phyloP scores from a whole-genome alignment of 2,113 vertebrate species.

The Alethe diademata region DNA sequence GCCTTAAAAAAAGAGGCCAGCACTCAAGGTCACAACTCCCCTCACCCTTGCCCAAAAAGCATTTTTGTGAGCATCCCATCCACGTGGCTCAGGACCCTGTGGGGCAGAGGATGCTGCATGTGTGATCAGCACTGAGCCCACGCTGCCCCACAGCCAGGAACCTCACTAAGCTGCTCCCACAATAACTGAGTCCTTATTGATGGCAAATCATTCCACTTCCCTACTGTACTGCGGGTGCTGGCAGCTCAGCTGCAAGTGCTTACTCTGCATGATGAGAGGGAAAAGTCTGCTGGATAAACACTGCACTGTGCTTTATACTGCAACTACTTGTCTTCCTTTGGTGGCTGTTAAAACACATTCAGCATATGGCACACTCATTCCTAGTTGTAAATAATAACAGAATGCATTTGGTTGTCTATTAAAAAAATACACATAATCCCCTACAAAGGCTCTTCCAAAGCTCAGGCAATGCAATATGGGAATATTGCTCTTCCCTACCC shows the following conservation, averaged over 20 bases:
- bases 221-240: neutral
- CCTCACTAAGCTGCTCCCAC: neutral
- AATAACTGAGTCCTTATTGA: constrained; percentile 24
- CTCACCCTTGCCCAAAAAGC: neutral
- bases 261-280: neutral
- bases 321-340: constrained; percentile 10
- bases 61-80: neutral
- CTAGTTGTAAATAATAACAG: constrained; percentile 46
- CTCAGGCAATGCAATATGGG: neutral
- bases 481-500: neutral
- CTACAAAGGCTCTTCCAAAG: neutral
- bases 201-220: constrained; percentile 8
- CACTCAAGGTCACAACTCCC: neutral
- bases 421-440: neutral
- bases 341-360: neutral
- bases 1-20: neutral
- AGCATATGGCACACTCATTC: constrained; percentile 8
- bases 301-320: neutral
- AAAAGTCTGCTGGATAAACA: constrained; percentile 24
- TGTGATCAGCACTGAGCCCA: neutral
- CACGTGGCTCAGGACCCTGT: fast-evolving
- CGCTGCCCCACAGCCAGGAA: neutral
- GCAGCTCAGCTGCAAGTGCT: neutral
- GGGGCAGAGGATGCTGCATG: neutral
- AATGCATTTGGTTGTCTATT: neutral